Base-by-base conservation (phyloP, 1,140 invertebrate genomes). In the Phocides pigmalion region DNA sequence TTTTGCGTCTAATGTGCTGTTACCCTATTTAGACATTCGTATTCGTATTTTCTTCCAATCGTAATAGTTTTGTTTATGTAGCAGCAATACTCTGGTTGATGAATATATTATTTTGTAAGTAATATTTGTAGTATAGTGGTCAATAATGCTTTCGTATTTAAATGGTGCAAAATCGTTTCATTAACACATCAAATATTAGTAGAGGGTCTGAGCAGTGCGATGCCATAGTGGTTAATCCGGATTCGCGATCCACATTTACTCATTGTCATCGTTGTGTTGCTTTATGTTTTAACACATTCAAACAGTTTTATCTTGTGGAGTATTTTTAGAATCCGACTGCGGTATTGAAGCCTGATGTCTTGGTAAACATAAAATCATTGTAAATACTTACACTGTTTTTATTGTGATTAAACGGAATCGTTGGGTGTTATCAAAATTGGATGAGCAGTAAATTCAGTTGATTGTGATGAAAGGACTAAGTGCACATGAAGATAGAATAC, bases 241-340 rank as follows among this genome's bases (percentile, higher is more conserved):
- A 90, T 90, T 81, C 74, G 66, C 79, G 76, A 76, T 80, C 75
- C 77, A 81, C 79, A 84, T 83, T 79, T 80, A 75, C 76, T 79
- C 79, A 81, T 87, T 85, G 83, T 87, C 80, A 85, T 90, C 74
- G 77, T 73, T 84, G 76, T 88, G 84, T 87, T 84, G 80, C 82
- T 82, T 77, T 81, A 79, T 75, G 78, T 89, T 81, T 76, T 85
- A 84, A 87, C 80, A 86, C 80, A 89, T 82, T 87, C 79, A 84
- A 81, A 86, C 84, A 67, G 76, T 88, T 89, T 90, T 90, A 90
- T 89, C 88, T 82, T 84, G 76, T 78, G 72, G 74, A 80, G 84
- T 90, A 90, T 89, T 90, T 89, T 88, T 90, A 90, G 88, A 90
- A 89, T 74, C 68, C 74, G 69, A 81, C 79, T 82, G 78, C 79